Evolutionary conservation across 2,888 invertebrate species (phyloP), one percentile per base, ranked within the genome.

Genomic region (Agrilus biguttatus): DNA sequence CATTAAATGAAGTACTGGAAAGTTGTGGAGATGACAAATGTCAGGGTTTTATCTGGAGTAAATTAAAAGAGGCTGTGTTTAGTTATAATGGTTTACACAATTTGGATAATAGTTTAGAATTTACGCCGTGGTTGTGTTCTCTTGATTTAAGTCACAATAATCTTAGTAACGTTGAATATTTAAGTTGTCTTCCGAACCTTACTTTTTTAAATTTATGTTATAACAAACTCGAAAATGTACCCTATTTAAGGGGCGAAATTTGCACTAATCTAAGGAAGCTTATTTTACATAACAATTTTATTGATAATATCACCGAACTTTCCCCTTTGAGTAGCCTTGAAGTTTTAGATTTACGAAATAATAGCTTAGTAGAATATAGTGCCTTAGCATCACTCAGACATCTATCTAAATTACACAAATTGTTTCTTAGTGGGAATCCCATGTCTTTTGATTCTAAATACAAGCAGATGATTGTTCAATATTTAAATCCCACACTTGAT

Each of bases 111-210:
- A 75, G 76, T 3, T 61, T 80, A 44, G 75, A 77, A 55, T 71
- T 72, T 48, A 71, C 72, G 8, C 77, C 79, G 38, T 74, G 71
- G 64, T 56, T 81, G 32, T 73, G 74, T 52, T 70, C 71, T 19
- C 61, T 81, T 39, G 78, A 79, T 61, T 59, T 80, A 33, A 77
- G 78, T 47, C 76, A 79, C 55, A 80, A 80, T 63, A 62, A 70
- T 40, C 62, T 80, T 38, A 65, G 59, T n/a, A 70, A 67, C 46
- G 70, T 73, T 1, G 62, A 70, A 34, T 71, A 73, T 38, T 61
- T 79, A 14, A 71, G 73, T 50, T 73, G 70, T 62, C 61, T 80
- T 48, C 73, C 73, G 12, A 74, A 75, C 59, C 62, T 81, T 35
- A 76, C 74, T 55, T 68, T 72, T 48, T 60, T 80, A 14, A 78